These are phyloP conservation scores for Crax fasciolata DNA, from an alignment of 2,797 vertebrate species.

Conservation along the genomic window DNA sequence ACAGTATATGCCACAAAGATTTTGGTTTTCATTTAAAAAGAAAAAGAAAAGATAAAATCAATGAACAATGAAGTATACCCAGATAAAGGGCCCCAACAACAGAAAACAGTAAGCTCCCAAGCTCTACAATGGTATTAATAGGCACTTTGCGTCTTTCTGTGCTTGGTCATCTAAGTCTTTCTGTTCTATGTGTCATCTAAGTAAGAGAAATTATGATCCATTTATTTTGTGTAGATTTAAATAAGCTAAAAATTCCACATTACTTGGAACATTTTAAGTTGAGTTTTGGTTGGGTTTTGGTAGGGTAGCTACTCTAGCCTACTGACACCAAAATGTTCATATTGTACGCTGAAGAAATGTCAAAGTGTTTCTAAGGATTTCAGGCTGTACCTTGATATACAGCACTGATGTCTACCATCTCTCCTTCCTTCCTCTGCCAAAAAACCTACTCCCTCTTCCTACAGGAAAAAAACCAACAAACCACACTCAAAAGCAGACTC, in stretches of 20 bases:
- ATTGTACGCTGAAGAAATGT: too few species aligned
- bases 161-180: background rate
- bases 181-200: background rate
- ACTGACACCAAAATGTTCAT: background rate
- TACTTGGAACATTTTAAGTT: background rate
- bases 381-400: background rate
- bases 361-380: background rate
- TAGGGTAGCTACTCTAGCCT: background rate
- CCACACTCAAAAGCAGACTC: background rate
- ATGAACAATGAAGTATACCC: background rate
- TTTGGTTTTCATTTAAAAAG: background rate
- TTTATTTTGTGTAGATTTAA: background rate
- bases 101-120: background rate
- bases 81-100: background rate
- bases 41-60: background rate
- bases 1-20: background rate
- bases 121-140: background rate
- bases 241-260: background rate
- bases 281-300: background rate
- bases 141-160: background rate
- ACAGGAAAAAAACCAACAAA: background rate
- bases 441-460: background rate
- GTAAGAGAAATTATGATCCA: background rate
- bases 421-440: background rate
- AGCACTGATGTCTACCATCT: background rate